Evolutionary conservation across 2,888 invertebrate genomes (phyloP), one percentile per base, ranked within the genome.

Genomic region (Calephelis perditalis): DNA sequence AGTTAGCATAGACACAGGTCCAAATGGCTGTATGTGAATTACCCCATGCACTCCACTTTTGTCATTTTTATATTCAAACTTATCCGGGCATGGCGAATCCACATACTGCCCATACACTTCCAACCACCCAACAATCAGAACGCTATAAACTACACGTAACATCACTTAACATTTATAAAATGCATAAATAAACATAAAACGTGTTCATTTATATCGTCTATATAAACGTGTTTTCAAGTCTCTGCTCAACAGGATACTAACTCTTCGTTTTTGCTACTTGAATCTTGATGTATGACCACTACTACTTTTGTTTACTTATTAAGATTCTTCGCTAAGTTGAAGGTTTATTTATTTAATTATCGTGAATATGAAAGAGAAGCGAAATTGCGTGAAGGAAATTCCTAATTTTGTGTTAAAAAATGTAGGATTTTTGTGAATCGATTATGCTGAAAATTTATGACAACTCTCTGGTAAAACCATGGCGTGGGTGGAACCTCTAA

Each of bases 31-130:
- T 43, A 86, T 65, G 11, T 68, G 70, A 35, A 87, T 76, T 54
- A 73, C 63, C 6, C 86, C 87, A 60, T 77, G 76, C 40, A 81
- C 66, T 44, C 74, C 69, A 7, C 62, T 68, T 2, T 76, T 76
- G 63, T 86, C 80, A 68, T 65, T 71, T 60, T 71, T 74, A 62
- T 81, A 86, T 11, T 78, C 74, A 74, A 86, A 87, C 57, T 77
- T 65, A 37, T 74, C 70, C 6, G 86, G 85, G 57, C 87, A 87
- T 0, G 86, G 86, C 1, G 84, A 82, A 37, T 71, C 72, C 4
- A 70, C 65, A 63, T 72, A 72, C 61, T 81, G 79, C 45, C 76
- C 71, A 64, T 69, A 73, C 63, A 74, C 71, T 67, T 69, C 65
- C 60, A 72, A 69, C 62, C 74, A 66, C 66, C 70, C 69, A 63